phyloP scores from a whole-genome alignment of 2,888 invertebrate species.

The Heliconius charithonia region DNA sequence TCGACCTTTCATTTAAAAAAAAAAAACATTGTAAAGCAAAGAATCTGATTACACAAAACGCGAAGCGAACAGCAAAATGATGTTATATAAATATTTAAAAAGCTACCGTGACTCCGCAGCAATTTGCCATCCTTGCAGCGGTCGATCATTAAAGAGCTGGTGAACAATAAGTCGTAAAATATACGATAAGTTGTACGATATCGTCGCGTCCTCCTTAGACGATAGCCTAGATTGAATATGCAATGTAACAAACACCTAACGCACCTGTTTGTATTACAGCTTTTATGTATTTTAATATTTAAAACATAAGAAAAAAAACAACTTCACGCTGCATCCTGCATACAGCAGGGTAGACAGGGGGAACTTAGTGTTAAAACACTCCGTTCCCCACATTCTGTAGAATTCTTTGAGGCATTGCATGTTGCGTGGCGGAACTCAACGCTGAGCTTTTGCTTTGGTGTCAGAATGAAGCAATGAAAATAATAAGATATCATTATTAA shows the following conservation, averaged over 20 bases:
- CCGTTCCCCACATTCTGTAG: no score
- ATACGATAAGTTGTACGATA: conserved; percentile 51
- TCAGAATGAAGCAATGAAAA: no score
- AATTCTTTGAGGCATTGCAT: no score
- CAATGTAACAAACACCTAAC: not conserved
- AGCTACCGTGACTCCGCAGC: conserved; percentile 53
- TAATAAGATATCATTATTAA: no score
- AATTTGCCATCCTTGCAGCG: conserved; percentile 48
- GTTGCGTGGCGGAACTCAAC: no score
- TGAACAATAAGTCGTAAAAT: conserved; percentile 76
- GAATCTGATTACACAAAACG: conserved; percentile 28
- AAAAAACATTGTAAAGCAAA: conserved; percentile 19
- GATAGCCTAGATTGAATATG: conserved; percentile 70
- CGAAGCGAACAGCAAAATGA: no score
- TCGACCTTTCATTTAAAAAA: not conserved
- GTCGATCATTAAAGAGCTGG: conserved; percentile 57
- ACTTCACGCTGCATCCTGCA: no score
- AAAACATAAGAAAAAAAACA: no score
- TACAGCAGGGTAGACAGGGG: no score
- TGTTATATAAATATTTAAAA: conserved; percentile 41
- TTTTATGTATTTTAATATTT: not conserved
- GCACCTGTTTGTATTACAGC: conserved; percentile 8
- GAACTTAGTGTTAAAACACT: no score
- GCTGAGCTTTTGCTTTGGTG: no score
- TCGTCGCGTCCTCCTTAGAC: conserved; percentile 60